Evolutionary conservation across 2,888 invertebrate species (phyloP).

Genomic region (Merodon equestris): DNA sequence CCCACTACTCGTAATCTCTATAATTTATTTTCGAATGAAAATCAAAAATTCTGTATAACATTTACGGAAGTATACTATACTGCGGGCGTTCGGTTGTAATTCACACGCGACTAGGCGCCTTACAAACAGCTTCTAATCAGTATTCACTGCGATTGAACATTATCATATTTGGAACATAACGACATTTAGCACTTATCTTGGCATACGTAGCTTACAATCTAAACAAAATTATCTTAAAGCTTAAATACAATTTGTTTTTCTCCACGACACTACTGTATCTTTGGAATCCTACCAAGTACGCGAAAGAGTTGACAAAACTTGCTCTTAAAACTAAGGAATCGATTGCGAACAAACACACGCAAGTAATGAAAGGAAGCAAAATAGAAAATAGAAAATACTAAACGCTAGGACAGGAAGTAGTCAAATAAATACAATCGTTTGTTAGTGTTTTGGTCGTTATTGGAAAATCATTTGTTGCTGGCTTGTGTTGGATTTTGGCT

Average conservation of each 20-base stretch:
- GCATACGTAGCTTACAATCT: constrained; percentile 31
- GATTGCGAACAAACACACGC: constrained; percentile 9
- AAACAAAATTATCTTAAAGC: constrained; percentile 19
- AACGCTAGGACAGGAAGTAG: constrained; percentile 32
- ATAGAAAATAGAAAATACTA: constrained; percentile 39
- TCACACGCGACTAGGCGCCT: constrained; percentile 63
- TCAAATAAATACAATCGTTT: constrained; percentile 45
- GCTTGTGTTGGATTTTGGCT: not conserved
- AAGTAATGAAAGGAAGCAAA: not conserved
- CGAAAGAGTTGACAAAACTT: constrained; percentile 13
- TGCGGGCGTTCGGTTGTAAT: constrained; percentile 45
- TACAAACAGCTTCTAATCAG: constrained; percentile 22
- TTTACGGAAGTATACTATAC: constrained; percentile 34
- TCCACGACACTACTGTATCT: constrained; percentile 24
- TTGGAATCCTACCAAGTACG: constrained; percentile 43
- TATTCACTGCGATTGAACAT: not conserved
- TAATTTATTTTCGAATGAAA: constrained; percentile 38
- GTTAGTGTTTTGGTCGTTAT: constrained; percentile 13
- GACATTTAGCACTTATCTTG: constrained; percentile 26
- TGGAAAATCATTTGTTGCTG: constrained; percentile 5
- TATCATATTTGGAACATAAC: constrained; percentile 26
- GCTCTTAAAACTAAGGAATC: constrained; percentile 23
- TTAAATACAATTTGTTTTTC: constrained; percentile 2
- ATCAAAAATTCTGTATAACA: constrained; percentile 15
- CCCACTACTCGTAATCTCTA: not conserved